Evolutionary conservation across 2,888 invertebrate species (phyloP), one percentile per base, ranked within the genome.

Genomic region (Hoplodrina blanda): DNA sequence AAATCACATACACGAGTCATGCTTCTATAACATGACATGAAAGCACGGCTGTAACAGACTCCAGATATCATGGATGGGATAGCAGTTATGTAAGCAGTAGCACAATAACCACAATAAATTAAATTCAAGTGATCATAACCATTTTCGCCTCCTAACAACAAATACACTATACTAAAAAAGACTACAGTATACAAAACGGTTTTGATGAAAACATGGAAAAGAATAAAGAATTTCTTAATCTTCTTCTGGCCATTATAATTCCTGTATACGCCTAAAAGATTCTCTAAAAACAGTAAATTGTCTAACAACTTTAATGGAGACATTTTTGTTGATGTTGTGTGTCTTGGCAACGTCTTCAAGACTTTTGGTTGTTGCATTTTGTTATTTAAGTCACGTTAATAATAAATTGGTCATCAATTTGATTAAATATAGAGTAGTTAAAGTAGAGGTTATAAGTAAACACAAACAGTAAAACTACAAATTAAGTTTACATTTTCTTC

Each of bases 11-110:
- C 25, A 30, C n/a, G 30, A 17, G 2, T 30, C 7, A 72, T 46
- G n/a, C 10, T 41, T 30, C 19, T 17, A 15, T 11, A 53, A 44
- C 46, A 76, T 10, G 72, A 57, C 2, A 20, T 53, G 13, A 72
- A 76, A 3, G 19, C 20, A 0, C 10, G 1, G 19, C 76, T 72
- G 10, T 69, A 49, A 30, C 46, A 57, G 11, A 72, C 20, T 4
- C 52, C 56, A 0, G 25, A 19, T 2, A 56, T 20, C 7, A 61
- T 8, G 5, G 33, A 13, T 5, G 46, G 30, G 4, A 61, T 0
- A 33, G 17, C 44, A 7, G 10, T 25, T 3, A 59, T 15, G 10
- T 59, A 59, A 5, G 46, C 46, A 4, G 59, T 8, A 2, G 25
- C 25, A 17, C 6, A 25, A 10, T 25, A 46, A 1, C 20, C 20